Conservation (phyloP, 2,888 invertebrate species). For the Sinhomidia bicolor region DNA sequence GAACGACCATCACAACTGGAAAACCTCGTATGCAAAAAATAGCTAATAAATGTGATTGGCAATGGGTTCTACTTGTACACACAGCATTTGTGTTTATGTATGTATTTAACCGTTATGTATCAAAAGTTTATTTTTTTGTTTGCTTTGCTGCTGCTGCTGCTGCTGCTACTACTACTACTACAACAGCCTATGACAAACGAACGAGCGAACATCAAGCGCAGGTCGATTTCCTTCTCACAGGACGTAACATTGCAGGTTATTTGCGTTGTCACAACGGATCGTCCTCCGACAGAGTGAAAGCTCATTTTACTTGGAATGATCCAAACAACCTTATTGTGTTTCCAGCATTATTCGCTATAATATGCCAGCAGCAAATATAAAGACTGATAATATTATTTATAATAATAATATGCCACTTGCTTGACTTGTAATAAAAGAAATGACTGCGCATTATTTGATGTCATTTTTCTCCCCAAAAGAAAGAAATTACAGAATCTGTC, state of each 20-base stretch:
- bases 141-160: background rate
- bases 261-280: background rate
- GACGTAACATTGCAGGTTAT: background rate
- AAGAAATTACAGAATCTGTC: too few species aligned
- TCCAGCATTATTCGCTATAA: too few species aligned
- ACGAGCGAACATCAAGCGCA: background rate
- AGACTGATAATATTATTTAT: too few species aligned
- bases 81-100: background rate
- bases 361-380: too few species aligned
- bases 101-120: conserved; percentile 22
- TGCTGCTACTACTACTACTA: background rate
- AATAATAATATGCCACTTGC: too few species aligned
- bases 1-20: conserved; percentile 24
- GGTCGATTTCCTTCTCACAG: conserved; percentile 4
- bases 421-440: too few species aligned
- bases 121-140: conserved; percentile 15
- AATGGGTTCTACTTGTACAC: background rate
- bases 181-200: too few species aligned
- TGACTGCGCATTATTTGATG: too few species aligned
- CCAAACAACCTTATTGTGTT: background rate
- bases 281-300: background rate
- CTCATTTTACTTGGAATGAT: background rate
- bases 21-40: conserved; percentile 14
- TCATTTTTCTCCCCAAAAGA: too few species aligned
- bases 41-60: conserved; percentile 35